Conservation (phyloP, 2,797 vertebrate genomes). For the Poecilia velifera region DNA sequence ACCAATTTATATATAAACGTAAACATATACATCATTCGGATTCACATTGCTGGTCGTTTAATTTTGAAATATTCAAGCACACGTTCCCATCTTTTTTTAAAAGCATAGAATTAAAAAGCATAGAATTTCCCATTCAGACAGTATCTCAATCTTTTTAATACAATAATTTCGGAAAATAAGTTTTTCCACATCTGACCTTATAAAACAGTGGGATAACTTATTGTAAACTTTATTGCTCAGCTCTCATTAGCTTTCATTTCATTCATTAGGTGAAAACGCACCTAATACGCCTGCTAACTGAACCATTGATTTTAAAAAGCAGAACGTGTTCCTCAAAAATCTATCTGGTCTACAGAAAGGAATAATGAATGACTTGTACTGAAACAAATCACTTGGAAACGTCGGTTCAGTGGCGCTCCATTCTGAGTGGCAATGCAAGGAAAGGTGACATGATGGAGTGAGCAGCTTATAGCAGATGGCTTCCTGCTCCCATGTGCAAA, state of each 20-base stretch:
- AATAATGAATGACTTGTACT: background rate
- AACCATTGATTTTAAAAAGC: background rate
- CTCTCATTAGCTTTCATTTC: background rate
- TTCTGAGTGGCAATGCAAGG: conserved; percentile 16
- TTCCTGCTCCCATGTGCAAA: conserved; percentile 39
- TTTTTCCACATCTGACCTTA: background rate
- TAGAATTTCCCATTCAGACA: no score
- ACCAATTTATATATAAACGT: no score
- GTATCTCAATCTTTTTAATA: no score
- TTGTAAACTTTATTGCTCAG: background rate
- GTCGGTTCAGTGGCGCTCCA: background rate
- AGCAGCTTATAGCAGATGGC: conserved; percentile 59
- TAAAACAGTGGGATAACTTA: background rate
- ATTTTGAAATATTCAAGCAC: no score
- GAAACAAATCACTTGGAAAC: background rate
- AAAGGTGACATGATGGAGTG: conserved; percentile 50
- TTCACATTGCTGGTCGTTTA: no score
- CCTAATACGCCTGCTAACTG: background rate
- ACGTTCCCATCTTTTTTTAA: no score
- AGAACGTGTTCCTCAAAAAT: background rate
- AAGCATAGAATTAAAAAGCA: no score
- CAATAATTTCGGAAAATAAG: no score
- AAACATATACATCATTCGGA: no score
- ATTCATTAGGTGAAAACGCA: background rate
- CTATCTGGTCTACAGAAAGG: background rate